Conservation (phyloP, 2,797 vertebrate genomes). For the Neoniphon sammara region DNA sequence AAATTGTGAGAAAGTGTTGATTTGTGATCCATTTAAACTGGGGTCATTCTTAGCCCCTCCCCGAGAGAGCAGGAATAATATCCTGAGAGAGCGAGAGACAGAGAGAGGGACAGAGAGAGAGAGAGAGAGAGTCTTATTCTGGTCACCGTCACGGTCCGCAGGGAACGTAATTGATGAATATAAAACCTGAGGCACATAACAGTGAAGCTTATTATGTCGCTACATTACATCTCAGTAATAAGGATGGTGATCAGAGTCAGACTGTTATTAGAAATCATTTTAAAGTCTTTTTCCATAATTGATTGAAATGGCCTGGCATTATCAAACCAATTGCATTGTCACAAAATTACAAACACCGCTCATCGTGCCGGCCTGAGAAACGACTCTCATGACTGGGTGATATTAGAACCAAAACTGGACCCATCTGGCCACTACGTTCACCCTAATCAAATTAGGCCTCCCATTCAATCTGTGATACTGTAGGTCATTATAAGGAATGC, state of each 20-base stretch:
- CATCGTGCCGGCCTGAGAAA: not conserved
- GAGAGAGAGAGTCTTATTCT: not conserved
- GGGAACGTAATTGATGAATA: constrained; percentile 29
- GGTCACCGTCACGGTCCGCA: not conserved
- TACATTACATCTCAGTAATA: constrained; percentile 11
- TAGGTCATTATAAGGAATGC: constrained; percentile 3
- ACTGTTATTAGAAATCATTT: constrained; percentile 2
- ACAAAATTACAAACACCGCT: not conserved
- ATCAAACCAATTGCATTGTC: constrained; percentile 17
- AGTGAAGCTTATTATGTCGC: constrained; percentile 17
- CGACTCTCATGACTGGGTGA: not conserved
- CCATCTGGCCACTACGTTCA: constrained; percentile 6
- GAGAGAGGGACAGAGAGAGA: not conserved
- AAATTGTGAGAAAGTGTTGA: too few species aligned
- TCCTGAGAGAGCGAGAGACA: constrained; percentile 13
- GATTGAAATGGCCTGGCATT: constrained; percentile 14
- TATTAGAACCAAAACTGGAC: constrained; percentile 1
- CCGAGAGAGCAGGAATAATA: not conserved
- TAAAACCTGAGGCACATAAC: constrained; percentile 9
- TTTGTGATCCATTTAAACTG: too few species aligned
- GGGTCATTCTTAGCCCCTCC: too few species aligned
- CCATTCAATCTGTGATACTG: constrained; percentile 16
- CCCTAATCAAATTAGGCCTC: constrained; percentile 7
- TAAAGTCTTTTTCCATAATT: not conserved
- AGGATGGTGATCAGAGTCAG: constrained; percentile 5